Conservation (phyloP, 2,797 vertebrate species). For the Tachyglossus aculeatus region DNA sequence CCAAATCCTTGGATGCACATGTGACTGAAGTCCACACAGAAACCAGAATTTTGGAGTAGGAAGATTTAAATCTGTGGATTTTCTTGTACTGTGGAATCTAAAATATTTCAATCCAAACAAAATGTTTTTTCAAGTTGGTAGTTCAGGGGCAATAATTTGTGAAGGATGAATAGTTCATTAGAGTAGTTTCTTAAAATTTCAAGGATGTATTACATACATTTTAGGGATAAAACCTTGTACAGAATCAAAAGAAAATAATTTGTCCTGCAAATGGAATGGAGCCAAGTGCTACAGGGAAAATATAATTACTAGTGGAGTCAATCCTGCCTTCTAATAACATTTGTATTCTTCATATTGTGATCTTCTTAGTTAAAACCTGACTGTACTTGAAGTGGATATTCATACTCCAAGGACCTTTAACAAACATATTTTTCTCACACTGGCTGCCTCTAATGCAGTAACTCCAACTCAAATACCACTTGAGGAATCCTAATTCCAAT, state of each 20-base stretch:
- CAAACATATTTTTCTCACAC: constrained; percentile 16
- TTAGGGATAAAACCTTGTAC: background rate
- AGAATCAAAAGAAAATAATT: background rate
- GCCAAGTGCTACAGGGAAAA: background rate
- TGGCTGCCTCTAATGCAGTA: background rate
- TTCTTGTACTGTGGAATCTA: constrained; percentile 5
- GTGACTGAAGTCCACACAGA: no score
- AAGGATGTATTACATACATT: no score
- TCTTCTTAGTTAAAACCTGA: background rate
- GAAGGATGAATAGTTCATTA: no score
- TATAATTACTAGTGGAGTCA: background rate
- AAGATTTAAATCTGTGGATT: constrained; percentile 30
- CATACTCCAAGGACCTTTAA: constrained; percentile 15
- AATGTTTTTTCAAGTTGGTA: no score
- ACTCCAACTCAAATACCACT: background rate
- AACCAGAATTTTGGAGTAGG: constrained; percentile 44
- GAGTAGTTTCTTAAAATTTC: no score
- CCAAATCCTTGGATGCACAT: no score
- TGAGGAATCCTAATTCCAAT: background rate
- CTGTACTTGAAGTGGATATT: constrained; percentile 12
- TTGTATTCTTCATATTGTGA: background rate
- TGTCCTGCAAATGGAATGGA: background rate
- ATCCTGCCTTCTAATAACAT: background rate
- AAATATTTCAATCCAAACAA: constrained; percentile 11
- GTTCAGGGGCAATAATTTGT: no score